Evolutionary conservation across 1,140 invertebrate genomes (phyloP), one percentile per base, ranked within the genome.

Genomic region (Pectinophora gossypiella): DNA sequence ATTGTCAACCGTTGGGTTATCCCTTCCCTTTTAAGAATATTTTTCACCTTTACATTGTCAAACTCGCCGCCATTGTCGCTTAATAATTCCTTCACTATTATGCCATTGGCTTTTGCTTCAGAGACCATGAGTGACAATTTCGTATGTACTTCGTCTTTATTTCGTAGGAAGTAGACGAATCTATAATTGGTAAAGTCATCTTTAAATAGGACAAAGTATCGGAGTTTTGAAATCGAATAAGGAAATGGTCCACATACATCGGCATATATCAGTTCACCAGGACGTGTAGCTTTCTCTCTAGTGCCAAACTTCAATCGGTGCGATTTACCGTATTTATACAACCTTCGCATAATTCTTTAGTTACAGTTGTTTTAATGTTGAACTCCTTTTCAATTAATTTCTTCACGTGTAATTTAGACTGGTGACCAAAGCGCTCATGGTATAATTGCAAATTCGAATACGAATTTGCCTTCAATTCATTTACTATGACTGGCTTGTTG

Each of bases 1-100:
- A 62, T 63, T 16, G 60, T 77, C 6, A 74, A n/a, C 46, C 59
- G 55, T 40, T 81, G 66, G 16, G 36, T 68, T 22, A 77, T 64
- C n/a, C 70, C 63, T 22, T 57, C 56, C 40, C 51, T 36, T 19
- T 57, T 40, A n/a, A 82, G 36, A 19, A 79, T 57, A 0, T 52
- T 19, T 50, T 51, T 53, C 6, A 78, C 59, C 13, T 66, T 61
- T 54, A 54, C 43, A 61, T 77, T 72, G 36, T 69, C 68, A 50
- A 76, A 75, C 46, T 80, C 68, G 35, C 61, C 54, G 0, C 71
- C 66, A 54, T 83, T 83, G 47, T 65, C 62, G 44, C 49, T 65
- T 10, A 62, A 27, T 9, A 65, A 19, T 20, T 54, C 48, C 36
- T 57, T 56, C 3, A 64, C 23, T 0, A 16, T 35, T 18, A 40